These are phyloP conservation scores for Zeus faber DNA, from an alignment of 2,113 vertebrate species.

Conservation along the genomic window DNA sequence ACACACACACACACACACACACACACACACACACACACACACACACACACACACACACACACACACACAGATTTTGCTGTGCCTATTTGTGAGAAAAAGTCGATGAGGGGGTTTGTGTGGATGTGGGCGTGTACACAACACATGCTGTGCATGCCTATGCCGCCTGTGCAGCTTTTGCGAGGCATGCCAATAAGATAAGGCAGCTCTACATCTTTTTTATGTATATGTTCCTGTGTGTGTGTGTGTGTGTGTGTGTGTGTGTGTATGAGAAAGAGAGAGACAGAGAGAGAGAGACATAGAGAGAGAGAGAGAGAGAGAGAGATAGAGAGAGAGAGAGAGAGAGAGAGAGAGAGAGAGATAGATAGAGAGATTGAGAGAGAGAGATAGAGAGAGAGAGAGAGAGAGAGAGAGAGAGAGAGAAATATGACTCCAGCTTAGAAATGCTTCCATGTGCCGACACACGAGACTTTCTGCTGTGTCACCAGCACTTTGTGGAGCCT, in stretches of 20 bases:
- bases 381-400: background rate
- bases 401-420: conserved; percentile 33
- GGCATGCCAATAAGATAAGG: conserved; percentile 9
- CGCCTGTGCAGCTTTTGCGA: conserved; percentile 15
- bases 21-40: background rate
- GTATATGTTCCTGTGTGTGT: conserved; percentile 15
- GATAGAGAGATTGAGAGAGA: background rate
- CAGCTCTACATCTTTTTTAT: conserved; percentile 17
- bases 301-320: background rate
- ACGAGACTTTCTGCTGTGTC: conserved; percentile 51
- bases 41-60: background rate
- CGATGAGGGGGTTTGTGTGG: conserved; percentile 40
- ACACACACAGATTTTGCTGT: background rate
- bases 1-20: conserved; percentile 5
- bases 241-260: background rate
- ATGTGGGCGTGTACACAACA: conserved; percentile 32
- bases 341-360: background rate
- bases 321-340: background rate
- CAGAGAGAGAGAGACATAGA: too few relatives aligned
- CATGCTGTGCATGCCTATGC: conserved; percentile 25
- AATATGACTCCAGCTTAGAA: conserved; percentile 55
- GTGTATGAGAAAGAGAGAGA: background rate
- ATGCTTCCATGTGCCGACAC: conserved; percentile 68
- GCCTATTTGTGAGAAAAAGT: conserved; percentile 25
- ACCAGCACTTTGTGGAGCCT: conserved; percentile 52